A percentile compares a stretch with the other conserved stretches of the same genome.
These are phyloP conservation scores for Drosophila colorata DNA, from an alignment of 2,888 invertebrate species.

Conservation along the genomic window DNA sequence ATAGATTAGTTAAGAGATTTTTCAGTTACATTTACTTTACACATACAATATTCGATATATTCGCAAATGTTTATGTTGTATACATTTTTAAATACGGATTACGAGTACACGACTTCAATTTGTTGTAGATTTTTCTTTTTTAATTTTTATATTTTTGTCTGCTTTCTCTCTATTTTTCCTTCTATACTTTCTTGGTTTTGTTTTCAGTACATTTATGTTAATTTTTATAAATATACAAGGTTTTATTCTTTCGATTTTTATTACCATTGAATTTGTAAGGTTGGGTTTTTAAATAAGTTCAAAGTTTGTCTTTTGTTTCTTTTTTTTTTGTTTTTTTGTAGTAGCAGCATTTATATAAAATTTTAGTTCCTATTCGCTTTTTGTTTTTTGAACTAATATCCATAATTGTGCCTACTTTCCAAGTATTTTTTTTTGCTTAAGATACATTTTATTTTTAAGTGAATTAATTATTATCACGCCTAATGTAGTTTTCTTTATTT, in stretches of 20 bases:
- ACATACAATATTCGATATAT: slow-evolving; percentile 61
- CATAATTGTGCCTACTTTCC: slow-evolving; percentile 67
- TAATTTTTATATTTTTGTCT: slow-evolving; percentile 17
- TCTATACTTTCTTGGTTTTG: not conserved
- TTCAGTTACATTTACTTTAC: slow-evolving; percentile 72
- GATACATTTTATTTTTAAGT: slow-evolving; percentile 39
- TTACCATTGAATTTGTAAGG: slow-evolving; percentile 10
- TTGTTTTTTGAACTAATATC: slow-evolving; percentile 35
- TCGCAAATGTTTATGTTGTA: slow-evolving; percentile 66
- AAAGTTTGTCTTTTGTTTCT: slow-evolving; percentile 2
- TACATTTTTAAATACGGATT: slow-evolving; percentile 57
- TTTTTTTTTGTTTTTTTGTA: not conserved
- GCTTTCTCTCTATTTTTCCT: slow-evolving; percentile 30
- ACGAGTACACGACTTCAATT: slow-evolving; percentile 50
- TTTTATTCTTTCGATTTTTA: slow-evolving; percentile 30
- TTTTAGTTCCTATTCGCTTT: slow-evolving; percentile 27
- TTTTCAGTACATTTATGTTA: slow-evolving; percentile 39
- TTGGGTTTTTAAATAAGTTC: slow-evolving; percentile 22
- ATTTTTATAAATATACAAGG: slow-evolving; percentile 48
- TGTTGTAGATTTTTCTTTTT: slow-evolving; percentile 23
- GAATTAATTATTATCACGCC: slow-evolving; percentile 67
- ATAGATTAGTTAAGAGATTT: slow-evolving; percentile 60
- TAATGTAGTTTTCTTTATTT: slow-evolving; percentile 41
- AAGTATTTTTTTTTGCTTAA: slow-evolving; percentile 56
- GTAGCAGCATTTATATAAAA: slow-evolving; percentile 42